A percentile compares a stretch with the other conserved stretches of the same genome.
These are phyloP conservation scores for Digitonthophagus gazella DNA, from an alignment of 2,888 invertebrate species.

Conservation along the genomic window DNA sequence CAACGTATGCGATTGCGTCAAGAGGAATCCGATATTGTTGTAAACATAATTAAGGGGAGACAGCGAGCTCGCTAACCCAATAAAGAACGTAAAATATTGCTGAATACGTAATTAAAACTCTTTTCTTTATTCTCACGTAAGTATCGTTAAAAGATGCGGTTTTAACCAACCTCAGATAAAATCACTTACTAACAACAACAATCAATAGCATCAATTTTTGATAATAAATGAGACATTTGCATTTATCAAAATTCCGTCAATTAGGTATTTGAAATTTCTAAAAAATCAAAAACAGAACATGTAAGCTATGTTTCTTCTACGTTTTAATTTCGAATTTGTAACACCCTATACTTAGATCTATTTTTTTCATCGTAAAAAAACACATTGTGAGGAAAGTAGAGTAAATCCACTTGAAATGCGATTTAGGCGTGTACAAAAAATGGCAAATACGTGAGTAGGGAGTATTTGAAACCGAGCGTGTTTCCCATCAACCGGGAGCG, in stretches of 20 bases:
- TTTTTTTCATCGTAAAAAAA: too few relatives aligned
- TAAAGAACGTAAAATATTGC: conserved; percentile 15
- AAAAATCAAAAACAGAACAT: too few relatives aligned
- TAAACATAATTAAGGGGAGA: conserved; percentile 16
- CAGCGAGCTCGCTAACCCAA: conserved; percentile 11
- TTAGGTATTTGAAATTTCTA: too few relatives aligned
- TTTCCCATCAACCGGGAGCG: background rate
- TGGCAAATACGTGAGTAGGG: background rate
- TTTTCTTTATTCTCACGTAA: conserved; percentile 11
- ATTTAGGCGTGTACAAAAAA: background rate
- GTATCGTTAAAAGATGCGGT: conserved; percentile 14
- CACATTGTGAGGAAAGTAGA: too few relatives aligned
- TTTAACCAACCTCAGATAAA: conserved; percentile 4
- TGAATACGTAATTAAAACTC: conserved; percentile 16
- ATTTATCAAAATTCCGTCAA: too few relatives aligned
- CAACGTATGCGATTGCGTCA: conserved; percentile 8
- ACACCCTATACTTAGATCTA: too few relatives aligned
- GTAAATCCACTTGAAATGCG: background rate
- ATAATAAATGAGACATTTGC: too few relatives aligned
- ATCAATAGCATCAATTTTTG: too few relatives aligned
- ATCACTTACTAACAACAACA: background rate
- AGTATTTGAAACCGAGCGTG: background rate
- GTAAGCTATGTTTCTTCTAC: too few relatives aligned
- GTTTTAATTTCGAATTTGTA: too few relatives aligned
- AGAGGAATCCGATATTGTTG: conserved; percentile 13